Conservation (phyloP, 2,888 invertebrate genomes). For the Azorinus chamasolen region DNA sequence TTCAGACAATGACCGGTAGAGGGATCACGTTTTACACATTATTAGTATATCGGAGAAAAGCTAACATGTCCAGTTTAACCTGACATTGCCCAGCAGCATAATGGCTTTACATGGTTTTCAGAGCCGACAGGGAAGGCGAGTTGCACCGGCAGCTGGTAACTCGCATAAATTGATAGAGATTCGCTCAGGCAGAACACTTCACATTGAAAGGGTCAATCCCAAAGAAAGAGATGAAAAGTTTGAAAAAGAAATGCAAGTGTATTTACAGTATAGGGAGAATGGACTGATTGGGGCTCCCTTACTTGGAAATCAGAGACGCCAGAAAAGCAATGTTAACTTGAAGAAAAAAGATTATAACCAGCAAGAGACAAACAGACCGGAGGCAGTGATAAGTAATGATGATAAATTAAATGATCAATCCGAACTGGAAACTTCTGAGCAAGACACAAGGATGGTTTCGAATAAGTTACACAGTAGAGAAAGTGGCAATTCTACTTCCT, state of each 20-base stretch:
- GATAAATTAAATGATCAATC: neutral
- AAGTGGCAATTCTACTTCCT: neutral
- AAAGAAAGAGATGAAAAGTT: constrained; percentile 75
- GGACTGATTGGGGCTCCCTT: constrained; percentile 25
- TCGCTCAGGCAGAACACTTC: constrained; percentile 69
- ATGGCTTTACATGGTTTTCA: neutral
- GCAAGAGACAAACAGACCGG: neutral
- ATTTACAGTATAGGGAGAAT: constrained; percentile 61
- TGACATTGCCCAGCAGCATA: no score
- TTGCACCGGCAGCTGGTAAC: constrained; percentile 66
- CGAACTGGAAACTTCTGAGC: neutral
- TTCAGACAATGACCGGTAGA: no score
- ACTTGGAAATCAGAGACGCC: neutral
- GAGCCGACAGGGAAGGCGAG: constrained; percentile 27
- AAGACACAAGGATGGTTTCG: neutral
- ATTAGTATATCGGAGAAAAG: no score
- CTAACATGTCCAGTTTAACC: no score
- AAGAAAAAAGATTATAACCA: neutral
- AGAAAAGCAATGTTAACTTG: neutral
- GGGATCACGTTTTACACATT: no score
- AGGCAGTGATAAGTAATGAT: neutral
- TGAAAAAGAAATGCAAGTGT: constrained; percentile 75
- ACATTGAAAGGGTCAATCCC: constrained; percentile 77
- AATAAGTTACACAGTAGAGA: neutral
- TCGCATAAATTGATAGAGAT: constrained; percentile 69